Evolutionary conservation across 1,140 invertebrate species (phyloP).

Genomic region (Polypedilum pembai): DNA sequence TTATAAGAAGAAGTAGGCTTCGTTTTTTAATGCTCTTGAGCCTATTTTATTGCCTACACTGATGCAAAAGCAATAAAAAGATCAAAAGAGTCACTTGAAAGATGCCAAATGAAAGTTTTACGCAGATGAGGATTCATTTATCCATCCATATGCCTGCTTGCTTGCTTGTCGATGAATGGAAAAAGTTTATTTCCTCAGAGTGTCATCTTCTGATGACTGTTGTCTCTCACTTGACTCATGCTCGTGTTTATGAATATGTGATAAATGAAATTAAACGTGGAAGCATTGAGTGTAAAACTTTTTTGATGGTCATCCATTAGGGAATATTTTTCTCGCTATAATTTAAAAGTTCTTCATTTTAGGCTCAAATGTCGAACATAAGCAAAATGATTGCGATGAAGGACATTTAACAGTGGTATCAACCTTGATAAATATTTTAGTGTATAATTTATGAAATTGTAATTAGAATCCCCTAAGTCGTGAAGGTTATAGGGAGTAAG

Average conservation of each 20-base stretch:
- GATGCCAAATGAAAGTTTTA: background rate
- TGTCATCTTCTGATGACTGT: background rate
- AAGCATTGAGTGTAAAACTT: background rate
- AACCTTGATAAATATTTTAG: too few species aligned
- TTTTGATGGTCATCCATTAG: too few species aligned
- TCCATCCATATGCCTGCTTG: background rate
- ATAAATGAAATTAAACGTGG: conserved; percentile 7
- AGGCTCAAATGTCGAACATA: too few species aligned
- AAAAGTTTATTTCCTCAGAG: conserved; percentile 1
- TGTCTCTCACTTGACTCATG: background rate
- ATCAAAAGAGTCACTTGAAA: background rate
- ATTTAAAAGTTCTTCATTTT: too few species aligned
- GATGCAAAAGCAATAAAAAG: conserved; percentile 9
- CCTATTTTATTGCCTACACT: background rate
- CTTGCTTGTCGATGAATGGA: background rate
- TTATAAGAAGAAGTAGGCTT: background rate
- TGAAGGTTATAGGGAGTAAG: too few species aligned
- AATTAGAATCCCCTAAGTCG: too few species aligned
- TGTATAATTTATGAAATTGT: too few species aligned
- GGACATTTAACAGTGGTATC: too few species aligned
- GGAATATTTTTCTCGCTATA: too few species aligned
- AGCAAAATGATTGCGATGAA: too few species aligned
- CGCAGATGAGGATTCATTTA: background rate
- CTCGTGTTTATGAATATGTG: background rate
- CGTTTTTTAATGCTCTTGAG: too few species aligned